A percentile compares a stretch with the other conserved stretches of the same genome.
Conservation (phyloP, 2,888 invertebrate species). For the Agrenia bidenticulata region DNA sequence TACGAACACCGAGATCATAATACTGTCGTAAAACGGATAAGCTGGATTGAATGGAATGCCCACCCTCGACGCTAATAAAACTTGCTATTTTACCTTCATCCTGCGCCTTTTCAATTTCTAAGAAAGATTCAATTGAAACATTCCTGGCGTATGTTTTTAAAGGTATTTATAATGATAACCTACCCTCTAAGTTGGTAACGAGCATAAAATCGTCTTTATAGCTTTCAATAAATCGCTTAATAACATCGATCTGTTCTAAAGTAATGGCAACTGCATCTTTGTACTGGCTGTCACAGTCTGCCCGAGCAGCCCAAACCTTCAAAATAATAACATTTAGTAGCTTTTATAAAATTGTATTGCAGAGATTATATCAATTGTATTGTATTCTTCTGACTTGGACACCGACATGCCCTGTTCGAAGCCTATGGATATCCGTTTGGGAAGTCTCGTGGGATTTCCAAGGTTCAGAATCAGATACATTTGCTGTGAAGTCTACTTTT, state of each 20-base stretch:
- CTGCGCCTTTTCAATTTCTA: conserved; percentile 25
- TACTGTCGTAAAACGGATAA: conserved; percentile 82
- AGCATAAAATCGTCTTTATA: conserved; percentile 54
- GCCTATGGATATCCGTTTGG: conserved; percentile 58
- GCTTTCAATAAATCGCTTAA: conserved; percentile 55
- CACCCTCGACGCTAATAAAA: conserved; percentile 81
- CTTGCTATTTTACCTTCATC: conserved; percentile 60
- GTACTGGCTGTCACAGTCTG: conserved; percentile 54
- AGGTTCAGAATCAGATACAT: conserved; percentile 51
- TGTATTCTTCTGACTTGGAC: conserved; percentile 57
- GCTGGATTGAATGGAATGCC: conserved; percentile 74
- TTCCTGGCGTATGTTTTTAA: background rate
- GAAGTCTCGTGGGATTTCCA: conserved; percentile 47
- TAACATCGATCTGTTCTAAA: conserved; percentile 57
- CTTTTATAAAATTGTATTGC: no score
- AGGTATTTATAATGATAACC: background rate
- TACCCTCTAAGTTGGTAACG: conserved; percentile 55
- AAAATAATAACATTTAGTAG: background rate
- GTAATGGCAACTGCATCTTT: conserved; percentile 56
- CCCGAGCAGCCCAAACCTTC: conserved; percentile 55
- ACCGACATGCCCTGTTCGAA: conserved; percentile 57
- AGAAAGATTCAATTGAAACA: no score
- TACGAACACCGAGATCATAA: conserved; percentile 83
- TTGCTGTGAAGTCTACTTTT: conserved; percentile 53
- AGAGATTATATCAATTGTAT: background rate